Conservation (phyloP, 2,113 vertebrate genomes). For the Romanogobio albipinnatus region DNA sequence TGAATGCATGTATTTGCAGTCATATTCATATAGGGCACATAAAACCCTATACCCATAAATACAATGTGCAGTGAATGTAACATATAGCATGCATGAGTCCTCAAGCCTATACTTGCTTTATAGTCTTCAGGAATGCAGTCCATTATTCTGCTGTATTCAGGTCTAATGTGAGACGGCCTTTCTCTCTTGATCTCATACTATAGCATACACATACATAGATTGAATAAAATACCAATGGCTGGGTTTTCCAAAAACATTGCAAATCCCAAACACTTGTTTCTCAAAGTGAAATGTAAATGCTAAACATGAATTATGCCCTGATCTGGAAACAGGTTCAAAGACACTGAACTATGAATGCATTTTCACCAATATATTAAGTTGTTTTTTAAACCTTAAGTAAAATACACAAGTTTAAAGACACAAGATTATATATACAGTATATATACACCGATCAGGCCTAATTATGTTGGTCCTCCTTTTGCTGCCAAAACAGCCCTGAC, state of each 20-base stretch:
- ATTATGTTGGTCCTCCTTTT: too few relatives aligned
- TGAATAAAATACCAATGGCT: neutral
- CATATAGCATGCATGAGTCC: neutral
- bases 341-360: neutral
- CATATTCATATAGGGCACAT: constrained; percentile 26
- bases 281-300: neutral
- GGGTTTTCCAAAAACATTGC: neutral
- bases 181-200: neutral
- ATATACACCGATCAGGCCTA: too few relatives aligned
- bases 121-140: neutral
- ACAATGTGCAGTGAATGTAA: neutral
- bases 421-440: too few relatives aligned
- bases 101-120: neutral
- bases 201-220: neutral
- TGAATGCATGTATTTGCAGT: constrained; percentile 11
- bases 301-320: neutral
- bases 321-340: neutral
- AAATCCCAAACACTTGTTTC: neutral
- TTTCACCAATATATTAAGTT: too few relatives aligned
- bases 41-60: constrained; percentile 40
- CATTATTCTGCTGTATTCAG: neutral
- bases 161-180: neutral
- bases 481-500: too few relatives aligned
- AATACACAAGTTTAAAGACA: too few relatives aligned
- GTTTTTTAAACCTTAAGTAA: too few relatives aligned